phyloP scores from a whole-genome alignment of 2,113 vertebrate species.

The Xenopus tropicalis region DNA sequence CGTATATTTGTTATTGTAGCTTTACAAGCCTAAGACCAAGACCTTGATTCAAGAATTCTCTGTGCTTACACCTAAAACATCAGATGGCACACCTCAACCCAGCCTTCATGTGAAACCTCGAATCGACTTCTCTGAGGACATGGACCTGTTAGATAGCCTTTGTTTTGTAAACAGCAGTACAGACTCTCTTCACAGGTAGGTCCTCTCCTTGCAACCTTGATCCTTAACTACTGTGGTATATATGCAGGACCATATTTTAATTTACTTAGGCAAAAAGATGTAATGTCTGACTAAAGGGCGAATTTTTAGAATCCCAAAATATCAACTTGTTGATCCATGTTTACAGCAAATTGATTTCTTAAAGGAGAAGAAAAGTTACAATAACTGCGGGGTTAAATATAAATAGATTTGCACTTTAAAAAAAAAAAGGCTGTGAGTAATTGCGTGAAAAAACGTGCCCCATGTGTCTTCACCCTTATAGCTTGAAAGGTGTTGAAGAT shows the following conservation, averaged over 20 bases:
- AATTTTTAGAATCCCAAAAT: no score
- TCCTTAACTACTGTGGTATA: neutral
- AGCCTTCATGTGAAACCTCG: slow-evolving; percentile 30
- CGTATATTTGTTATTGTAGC: neutral
- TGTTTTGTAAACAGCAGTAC: slow-evolving; percentile 44
- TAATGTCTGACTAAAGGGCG: no score
- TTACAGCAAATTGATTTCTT: no score
- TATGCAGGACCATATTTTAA: neutral
- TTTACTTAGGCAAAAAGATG: neutral
- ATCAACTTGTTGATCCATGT: no score
- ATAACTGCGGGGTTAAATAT: no score
- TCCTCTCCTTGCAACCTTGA: slow-evolving; percentile 27
- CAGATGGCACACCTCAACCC: slow-evolving; percentile 51
- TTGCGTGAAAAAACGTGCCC: no score
- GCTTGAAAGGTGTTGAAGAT: no score
- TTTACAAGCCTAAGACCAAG: slow-evolving; percentile 43
- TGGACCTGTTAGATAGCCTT: slow-evolving; percentile 55
- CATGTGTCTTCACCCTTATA: no score
- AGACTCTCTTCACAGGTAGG: slow-evolving; percentile 57
- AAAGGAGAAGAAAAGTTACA: no score
- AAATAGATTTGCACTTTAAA: no score
- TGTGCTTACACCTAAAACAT: slow-evolving; percentile 50
- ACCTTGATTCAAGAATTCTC: slow-evolving; percentile 24
- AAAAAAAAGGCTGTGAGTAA: no score
- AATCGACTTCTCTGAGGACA: slow-evolving; percentile 41